Evolutionary conservation across 2,113 vertebrate genomes (phyloP).

Genomic region (Pelodiscus sinensis): DNA sequence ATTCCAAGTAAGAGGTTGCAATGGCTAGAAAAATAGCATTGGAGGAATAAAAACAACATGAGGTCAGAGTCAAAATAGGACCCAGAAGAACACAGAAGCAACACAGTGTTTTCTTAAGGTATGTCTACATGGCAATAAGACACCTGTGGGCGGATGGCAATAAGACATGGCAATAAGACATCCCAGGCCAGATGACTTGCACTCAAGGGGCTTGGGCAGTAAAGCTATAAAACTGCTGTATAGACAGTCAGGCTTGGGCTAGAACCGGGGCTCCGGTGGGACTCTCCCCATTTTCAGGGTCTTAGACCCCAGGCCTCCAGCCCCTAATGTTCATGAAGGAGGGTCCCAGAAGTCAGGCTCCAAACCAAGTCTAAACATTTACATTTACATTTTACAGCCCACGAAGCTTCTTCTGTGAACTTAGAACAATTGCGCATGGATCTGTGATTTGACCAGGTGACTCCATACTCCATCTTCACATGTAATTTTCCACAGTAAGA

Average conservation of each 20-base stretch:
- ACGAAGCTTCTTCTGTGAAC: not conserved
- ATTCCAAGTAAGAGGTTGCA: conserved; percentile 1
- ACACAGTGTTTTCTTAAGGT: conserved; percentile 26
- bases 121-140: not conserved
- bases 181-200: not conserved
- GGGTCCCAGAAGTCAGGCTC: not conserved
- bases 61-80: conserved; percentile 29
- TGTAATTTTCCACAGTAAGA: no score
- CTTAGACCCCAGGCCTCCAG: no score
- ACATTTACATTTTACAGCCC: not conserved
- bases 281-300: not conserved
- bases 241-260: not conserved
- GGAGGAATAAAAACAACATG: conserved; percentile 61
- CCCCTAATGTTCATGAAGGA: not conserved
- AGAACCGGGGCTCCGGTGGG: not conserved
- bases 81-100: conserved; percentile 39
- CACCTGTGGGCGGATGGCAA: not conserved
- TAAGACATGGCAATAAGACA: not conserved
- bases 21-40: conserved; percentile 55
- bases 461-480: no score
- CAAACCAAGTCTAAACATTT: not conserved
- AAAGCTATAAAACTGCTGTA: not conserved
- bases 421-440: no score
- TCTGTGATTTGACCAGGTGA: no score
- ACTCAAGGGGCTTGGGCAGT: not conserved